Base-by-base conservation (phyloP, 2,888 invertebrate species). In the Cheilosia grossa region DNA sequence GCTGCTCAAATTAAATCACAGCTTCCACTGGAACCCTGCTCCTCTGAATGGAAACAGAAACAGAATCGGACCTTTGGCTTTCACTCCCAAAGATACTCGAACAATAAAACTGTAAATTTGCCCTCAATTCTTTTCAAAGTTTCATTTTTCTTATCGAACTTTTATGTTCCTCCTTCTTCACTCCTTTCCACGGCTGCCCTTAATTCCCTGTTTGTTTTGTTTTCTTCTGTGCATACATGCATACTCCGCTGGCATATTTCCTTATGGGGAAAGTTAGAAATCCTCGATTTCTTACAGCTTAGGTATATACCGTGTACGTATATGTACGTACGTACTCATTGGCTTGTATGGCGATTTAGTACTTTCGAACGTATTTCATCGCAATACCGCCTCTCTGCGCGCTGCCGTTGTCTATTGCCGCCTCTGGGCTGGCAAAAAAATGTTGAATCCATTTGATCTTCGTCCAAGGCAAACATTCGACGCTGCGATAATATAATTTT, bases 401-500 rank as follows among this genome's bases (percentile, higher is more conserved):
- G 21, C 49, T 42, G 49, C 78, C 49, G 49, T 56, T 44, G 67
- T 54, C 59, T 67, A 40, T 17, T 56, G 21, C 40, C 58, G 40
- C 64, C 54, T 53, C 37, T 24, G 70, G 70, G 53, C 69, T 77
- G 64, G 66, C 42, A 24, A 61, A 78, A 4, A 42, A 77, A 72
- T 24, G 33, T 59, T 24, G 24, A 83, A 75, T 83, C 83, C 73
- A 85, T 85, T 85, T 85, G 83, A 85, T 85, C 83, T 75, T 75
- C 70, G 75, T 80, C 83, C 83, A 85, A 85, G 70, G 70, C 80
- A 85, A 85, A 85, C 75, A 85, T 85, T 80, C 75, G 69, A 70
- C 80, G 70, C 80, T 85, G 75, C 83, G 83, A 85, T 85, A 85
- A 85, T 85, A 85, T 75, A 85, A 80, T 85, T 85, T 85, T 75